Evolutionary conservation across 2,888 invertebrate genomes (phyloP).

Genomic region (Drosophila hamatofila): DNA sequence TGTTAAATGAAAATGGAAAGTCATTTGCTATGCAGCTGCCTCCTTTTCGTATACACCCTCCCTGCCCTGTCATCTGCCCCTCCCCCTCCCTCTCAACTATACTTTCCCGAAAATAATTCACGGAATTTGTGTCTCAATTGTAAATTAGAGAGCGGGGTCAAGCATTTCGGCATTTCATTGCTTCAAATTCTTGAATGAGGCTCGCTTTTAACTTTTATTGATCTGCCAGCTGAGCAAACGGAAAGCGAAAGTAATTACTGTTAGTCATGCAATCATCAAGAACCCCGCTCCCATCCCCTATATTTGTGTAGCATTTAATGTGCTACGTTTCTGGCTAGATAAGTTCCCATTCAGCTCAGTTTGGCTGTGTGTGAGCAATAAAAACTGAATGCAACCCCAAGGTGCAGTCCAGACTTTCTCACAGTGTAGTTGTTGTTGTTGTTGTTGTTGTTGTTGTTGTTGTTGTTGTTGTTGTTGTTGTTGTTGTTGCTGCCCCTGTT

Average conservation of each 20-base stretch:
- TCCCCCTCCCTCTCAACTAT: not conserved
- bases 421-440: conserved; percentile 26
- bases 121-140: conserved; percentile 27
- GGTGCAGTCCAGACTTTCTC: conserved; percentile 43
- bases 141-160: conserved; percentile 21
- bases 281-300: not conserved
- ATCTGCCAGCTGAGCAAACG: conserved; percentile 63
- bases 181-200: conserved; percentile 42
- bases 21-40: conserved; percentile 71
- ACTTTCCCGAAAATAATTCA: conserved; percentile 52
- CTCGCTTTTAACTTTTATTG: conserved; percentile 40
- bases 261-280: conserved; percentile 59
- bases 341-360: conserved; percentile 34
- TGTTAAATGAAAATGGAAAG: conserved; percentile 81
- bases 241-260: conserved; percentile 75
- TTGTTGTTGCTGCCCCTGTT: not conserved
- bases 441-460: conserved; percentile 23
- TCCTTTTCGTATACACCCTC: conserved; percentile 41
- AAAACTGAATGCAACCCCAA: conserved; percentile 50
- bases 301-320: not conserved
- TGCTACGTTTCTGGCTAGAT: conserved; percentile 27
- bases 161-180: conserved; percentile 19
- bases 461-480: conserved; percentile 21
- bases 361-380: conserved; percentile 29
- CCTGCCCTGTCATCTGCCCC: not conserved